These are phyloP conservation scores for Cyprinus carpio DNA, from an alignment of 2,113 vertebrate genomes.

Conservation along the genomic window DNA sequence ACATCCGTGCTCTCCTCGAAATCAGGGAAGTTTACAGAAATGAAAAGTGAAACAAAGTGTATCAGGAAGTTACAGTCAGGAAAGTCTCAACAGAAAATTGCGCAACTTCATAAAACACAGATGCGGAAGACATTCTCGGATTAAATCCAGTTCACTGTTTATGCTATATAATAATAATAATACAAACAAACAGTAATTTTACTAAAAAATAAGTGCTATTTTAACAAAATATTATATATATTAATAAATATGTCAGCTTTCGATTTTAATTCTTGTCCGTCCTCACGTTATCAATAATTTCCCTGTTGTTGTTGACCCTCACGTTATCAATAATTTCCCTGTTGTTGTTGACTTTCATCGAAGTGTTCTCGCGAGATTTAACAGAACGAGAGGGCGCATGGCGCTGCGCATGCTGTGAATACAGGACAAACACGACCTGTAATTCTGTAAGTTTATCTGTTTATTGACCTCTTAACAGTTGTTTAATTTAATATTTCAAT, in stretches of 20 bases:
- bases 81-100: neutral
- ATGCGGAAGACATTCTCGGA: neutral
- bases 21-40: neutral
- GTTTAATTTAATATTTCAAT: neutral
- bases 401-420: neutral
- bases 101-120: neutral
- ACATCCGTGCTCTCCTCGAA: neutral
- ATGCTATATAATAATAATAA: neutral
- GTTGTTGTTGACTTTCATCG: neutral
- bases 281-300: too few species aligned
- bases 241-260: neutral
- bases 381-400: neutral
- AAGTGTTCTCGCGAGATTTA: slow-evolving; percentile 30
- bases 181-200: neutral
- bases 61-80: slow-evolving; percentile 12
- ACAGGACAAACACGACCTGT: neutral
- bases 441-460: neutral
- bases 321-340: neutral
- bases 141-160: neutral
- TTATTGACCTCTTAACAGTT: neutral
- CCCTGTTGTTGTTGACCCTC: too few species aligned
- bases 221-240: neutral
- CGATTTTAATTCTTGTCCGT: neutral
- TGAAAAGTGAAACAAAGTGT: slow-evolving; percentile 26
- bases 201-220: neutral